Conservation (phyloP, 1,140 invertebrate species). For the Pseudomyrmex pallidus region DNA sequence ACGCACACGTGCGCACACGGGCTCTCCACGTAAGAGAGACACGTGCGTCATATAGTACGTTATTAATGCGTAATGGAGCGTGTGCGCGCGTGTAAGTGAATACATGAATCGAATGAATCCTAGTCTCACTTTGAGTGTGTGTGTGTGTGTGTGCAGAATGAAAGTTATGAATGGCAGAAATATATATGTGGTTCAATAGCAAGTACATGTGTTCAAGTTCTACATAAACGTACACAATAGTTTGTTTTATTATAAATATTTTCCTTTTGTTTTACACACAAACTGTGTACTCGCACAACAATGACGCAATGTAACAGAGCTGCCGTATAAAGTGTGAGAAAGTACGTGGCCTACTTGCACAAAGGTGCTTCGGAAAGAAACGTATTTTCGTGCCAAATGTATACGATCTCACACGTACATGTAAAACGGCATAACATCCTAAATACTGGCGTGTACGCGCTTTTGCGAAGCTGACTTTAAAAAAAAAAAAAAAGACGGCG, state of each 20-base stretch:
- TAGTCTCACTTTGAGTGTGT: background rate
- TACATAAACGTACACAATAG: background rate
- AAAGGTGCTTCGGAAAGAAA: background rate
- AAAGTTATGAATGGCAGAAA: background rate
- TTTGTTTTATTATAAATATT: background rate
- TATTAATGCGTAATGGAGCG: conserved; percentile 28
- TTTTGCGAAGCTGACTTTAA: conserved; percentile 9
- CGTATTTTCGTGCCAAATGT: background rate
- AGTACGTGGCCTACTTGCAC: conserved; percentile 42
- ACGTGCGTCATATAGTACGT: conserved; percentile 29
- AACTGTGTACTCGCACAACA: background rate
- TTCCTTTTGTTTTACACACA: too few species aligned
- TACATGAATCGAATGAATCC: conserved; percentile 25
- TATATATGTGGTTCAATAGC: background rate
- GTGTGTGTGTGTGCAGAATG: background rate
- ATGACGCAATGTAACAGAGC: background rate
- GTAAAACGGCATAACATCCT: background rate
- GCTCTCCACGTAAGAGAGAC: conserved; percentile 36
- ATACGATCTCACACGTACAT: background rate
- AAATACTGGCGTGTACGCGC: conserved; percentile 32
- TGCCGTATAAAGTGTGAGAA: conserved; percentile 10
- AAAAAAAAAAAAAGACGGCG: conserved; percentile 26
- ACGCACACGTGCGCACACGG: conserved; percentile 11
- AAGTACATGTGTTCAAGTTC: background rate
- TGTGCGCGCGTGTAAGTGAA: background rate